phyloP scores from a whole-genome alignment of 2,888 invertebrate genomes.

The Calliphora vomitoria region DNA sequence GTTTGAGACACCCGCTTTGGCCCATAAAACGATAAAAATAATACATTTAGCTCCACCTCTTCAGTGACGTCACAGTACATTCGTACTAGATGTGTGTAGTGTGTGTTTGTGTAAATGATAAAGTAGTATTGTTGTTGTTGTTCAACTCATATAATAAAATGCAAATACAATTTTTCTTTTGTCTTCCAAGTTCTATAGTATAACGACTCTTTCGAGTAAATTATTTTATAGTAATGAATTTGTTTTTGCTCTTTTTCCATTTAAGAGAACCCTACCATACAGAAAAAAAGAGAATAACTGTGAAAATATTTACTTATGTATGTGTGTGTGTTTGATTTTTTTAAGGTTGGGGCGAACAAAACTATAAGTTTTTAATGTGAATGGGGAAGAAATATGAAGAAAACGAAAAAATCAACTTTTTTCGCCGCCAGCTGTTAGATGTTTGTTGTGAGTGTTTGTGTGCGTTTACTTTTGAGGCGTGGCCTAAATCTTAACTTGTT shows the following conservation, averaged over 20 bases:
- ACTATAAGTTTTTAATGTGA: conserved; percentile 53
- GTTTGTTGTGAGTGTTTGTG: neutral
- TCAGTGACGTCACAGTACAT: conserved; percentile 61
- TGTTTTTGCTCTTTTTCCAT: conserved; percentile 28
- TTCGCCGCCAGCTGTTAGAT: conserved; percentile 14
- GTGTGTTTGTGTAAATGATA: conserved; percentile 5
- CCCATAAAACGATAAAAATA: conserved; percentile 69
- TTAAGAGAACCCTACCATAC: conserved; percentile 30
- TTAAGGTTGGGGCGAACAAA: conserved; percentile 45
- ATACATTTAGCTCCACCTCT: conserved; percentile 66
- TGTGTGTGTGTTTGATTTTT: neutral
- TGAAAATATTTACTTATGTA: neutral
- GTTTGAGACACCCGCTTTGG: conserved; percentile 63
- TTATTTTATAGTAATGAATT: neutral
- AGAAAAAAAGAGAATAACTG: neutral
- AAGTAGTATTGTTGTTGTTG: conserved; percentile 44
- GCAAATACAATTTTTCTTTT: conserved; percentile 69
- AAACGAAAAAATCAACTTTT: conserved; percentile 39
- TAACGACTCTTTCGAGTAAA: conserved; percentile 22
- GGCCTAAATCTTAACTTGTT: conserved; percentile 61
- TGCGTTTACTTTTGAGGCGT: conserved; percentile 57
- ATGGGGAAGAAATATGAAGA: conserved; percentile 54
- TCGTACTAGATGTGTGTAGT: neutral
- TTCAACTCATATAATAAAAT: conserved; percentile 64
- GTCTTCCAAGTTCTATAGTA: conserved; percentile 52